A percentile compares a stretch with the other conserved stretches of the same genome.
Evolutionary conservation across 2,888 invertebrate genomes (phyloP).

Genomic region (Phasia obesa): DNA sequence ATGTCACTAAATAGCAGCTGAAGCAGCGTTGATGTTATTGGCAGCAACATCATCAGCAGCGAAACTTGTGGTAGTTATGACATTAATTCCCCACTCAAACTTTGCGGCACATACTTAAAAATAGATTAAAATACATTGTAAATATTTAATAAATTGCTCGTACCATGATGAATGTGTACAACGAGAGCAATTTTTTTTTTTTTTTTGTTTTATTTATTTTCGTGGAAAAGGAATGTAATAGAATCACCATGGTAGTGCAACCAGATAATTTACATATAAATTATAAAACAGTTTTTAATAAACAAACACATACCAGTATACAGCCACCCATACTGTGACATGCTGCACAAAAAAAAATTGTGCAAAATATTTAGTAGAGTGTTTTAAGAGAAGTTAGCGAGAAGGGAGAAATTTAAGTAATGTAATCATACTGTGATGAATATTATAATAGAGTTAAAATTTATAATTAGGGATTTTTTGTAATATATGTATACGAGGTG

Average conservation of each 20-base stretch:
- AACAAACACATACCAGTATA: not conserved
- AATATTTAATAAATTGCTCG: slow-evolving; percentile 64
- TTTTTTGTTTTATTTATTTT: slow-evolving; percentile 14
- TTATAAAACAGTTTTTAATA: slow-evolving; percentile 54
- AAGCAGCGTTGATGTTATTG: slow-evolving; percentile 15
- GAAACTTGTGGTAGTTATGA: slow-evolving; percentile 24
- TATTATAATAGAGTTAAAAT: slow-evolving; percentile 30
- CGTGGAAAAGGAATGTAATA: not conserved
- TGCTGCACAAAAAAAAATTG: not conserved
- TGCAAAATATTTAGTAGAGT: slow-evolving; percentile 12
- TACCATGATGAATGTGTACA: slow-evolving; percentile 38
- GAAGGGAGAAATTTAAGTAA: not conserved
- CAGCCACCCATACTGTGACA: slow-evolving; percentile 1
- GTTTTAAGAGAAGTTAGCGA: not conserved
- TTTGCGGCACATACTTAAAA: slow-evolving; percentile 63
- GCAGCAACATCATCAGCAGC: slow-evolving; percentile 18
- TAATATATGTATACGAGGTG: not conserved
- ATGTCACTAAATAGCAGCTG: slow-evolving; percentile 32
- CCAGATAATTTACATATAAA: slow-evolving; percentile 59
- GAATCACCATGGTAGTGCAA: slow-evolving; percentile 18
- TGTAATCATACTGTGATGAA: slow-evolving; percentile 25
- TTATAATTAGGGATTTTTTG: not conserved
- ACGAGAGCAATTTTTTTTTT: slow-evolving; percentile 17
- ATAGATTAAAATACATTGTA: slow-evolving; percentile 63
- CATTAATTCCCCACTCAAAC: slow-evolving; percentile 47